Base-by-base conservation (phyloP, 2,888 invertebrate species). In the Caenorhabditis angaria region DNA sequence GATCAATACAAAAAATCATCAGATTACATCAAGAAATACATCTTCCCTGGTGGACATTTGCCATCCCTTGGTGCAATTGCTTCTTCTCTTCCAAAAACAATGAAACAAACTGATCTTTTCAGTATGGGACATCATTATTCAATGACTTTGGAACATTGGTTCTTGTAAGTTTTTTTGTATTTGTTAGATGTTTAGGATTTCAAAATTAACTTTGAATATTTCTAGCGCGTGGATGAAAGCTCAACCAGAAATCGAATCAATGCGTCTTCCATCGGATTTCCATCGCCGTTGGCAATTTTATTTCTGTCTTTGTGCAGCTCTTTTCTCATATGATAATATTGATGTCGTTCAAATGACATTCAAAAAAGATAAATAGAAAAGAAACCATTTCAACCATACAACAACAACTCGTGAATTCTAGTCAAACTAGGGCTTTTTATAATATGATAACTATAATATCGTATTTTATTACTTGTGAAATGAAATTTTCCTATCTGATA, bases 21-120 rank as follows among this genome's bases (percentile, higher is more conserved):
- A 14, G 84, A 85, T 66, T 85, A 84, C 73, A 84, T 85, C 64
- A 83, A 82, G 69, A 85, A 85, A 73, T 80, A 85, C 72, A 84
- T 85, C 57, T 84, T 84, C 71, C 85, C 85, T 29, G 85, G 85
- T 51, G 84, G 84, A 10, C 83, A 85, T 61, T 65, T 85, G 75
- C 85, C 85, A 28, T 81, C 77, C 6, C 65, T 82, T 41, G 75
- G 76, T 25, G 76, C 76, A 55, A 77, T 79, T 62, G 25, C 57
- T 3, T 24, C 60, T 18, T 65, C 68, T 2, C 68, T 79, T 12
- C 79, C 79, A 22, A 12, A 53, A 14, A 68, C 64, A 29, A 63
- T 64, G 64, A 61, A 61, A 57, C 71, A 62, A 62, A 71, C 66
- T 25, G 56, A 20, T 54, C 48, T 65, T 2, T 69, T 70, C 24